Conservation (phyloP, 2,888 invertebrate genomes). For the Minunthozetes semirufus region DNA sequence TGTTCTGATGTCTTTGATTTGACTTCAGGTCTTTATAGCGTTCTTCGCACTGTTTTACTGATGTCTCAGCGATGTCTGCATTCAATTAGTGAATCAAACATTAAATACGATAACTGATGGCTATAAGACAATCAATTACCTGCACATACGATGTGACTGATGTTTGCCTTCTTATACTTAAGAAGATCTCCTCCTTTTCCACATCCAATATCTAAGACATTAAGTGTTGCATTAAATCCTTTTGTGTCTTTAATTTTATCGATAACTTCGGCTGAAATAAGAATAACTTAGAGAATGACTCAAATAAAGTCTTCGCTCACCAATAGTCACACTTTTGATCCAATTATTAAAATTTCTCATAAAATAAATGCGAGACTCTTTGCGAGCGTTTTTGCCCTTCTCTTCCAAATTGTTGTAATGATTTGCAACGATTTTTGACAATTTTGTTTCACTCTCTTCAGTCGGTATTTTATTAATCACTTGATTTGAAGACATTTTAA, state of each 20-base stretch:
- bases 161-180: conserved; percentile 77
- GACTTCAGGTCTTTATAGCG: conserved; percentile 67
- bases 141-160: conserved; percentile 75
- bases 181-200: conserved; percentile 97
- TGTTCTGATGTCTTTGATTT: conserved; percentile 38
- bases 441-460: neutral
- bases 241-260: conserved; percentile 59
- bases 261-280: conserved; percentile 58
- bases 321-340: conserved; percentile 92
- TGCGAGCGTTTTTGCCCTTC: conserved; percentile 68
- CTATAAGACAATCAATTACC: conserved; percentile 48
- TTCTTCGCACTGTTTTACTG: conserved; percentile 78
- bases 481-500: neutral
- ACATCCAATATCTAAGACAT: conserved; percentile 87
- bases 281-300: neutral
- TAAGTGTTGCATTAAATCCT: conserved; percentile 45
- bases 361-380: conserved; percentile 81
- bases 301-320: conserved; percentile 53
- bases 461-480: neutral
- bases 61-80: conserved; percentile 77
- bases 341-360: conserved; percentile 98
- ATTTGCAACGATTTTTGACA: conserved; percentile 54
- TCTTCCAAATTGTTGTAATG: conserved; percentile 89
- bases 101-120: neutral
- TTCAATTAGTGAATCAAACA: neutral